Conservation (phyloP, 2,113 vertebrate genomes). For the Passerina amoena region DNA sequence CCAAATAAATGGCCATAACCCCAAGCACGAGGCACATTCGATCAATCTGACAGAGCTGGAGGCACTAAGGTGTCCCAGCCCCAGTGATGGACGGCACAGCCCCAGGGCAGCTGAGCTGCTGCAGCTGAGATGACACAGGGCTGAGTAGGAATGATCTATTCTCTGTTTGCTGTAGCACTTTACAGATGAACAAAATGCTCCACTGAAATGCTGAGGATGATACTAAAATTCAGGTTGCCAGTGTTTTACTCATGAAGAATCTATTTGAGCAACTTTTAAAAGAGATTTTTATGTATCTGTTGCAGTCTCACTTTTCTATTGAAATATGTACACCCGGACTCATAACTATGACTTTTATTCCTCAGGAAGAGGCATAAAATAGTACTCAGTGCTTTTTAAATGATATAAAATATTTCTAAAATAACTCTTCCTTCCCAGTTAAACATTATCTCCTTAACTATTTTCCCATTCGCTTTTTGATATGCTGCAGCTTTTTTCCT, state of each 20-base stretch:
- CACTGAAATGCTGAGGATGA: neutral
- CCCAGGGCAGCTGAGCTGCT: neutral
- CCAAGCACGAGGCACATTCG: neutral
- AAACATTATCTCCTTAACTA: neutral
- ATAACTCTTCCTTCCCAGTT: conserved; percentile 11
- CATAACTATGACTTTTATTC: conserved; percentile 32
- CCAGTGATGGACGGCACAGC: neutral
- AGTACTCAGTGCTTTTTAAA: conserved; percentile 47
- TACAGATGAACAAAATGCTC: neutral
- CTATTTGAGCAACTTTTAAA: neutral
- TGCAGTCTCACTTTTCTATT: conserved; percentile 3
- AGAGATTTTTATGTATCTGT: neutral
- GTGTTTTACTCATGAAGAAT: neutral
- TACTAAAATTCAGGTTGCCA: neutral
- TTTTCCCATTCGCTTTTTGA: neutral
- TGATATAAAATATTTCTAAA: conserved; percentile 32
- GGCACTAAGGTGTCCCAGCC: neutral
- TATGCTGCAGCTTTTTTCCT: neutral
- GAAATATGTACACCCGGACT: conserved; percentile 19
- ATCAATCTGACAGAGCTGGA: neutral
- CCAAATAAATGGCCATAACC: neutral
- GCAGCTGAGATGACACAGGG: neutral
- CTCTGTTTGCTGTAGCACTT: neutral
- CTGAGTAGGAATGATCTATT: neutral
- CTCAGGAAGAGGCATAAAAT: conserved; percentile 35